phyloP scores from a whole-genome alignment of 2,888 invertebrate genomes.

The Cartodere bifasciata region DNA sequence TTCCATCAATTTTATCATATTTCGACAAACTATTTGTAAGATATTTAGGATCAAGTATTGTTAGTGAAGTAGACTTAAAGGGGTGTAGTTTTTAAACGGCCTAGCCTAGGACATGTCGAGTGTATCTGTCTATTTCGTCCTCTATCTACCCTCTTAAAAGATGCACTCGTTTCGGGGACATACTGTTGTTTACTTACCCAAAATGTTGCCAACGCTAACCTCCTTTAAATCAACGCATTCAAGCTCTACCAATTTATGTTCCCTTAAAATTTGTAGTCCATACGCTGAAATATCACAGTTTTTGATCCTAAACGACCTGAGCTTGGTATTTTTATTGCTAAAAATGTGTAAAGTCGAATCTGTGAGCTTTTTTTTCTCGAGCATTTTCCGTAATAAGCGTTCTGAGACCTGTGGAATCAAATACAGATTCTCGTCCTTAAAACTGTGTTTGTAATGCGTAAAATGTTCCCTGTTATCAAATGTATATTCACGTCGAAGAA shows the following conservation, averaged over 20 bases:
- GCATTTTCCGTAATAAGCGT: conserved; percentile 39
- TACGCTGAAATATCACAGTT: conserved; percentile 44
- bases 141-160: no score
- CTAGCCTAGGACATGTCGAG: no score
- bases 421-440: conserved; percentile 42
- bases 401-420: conserved; percentile 46
- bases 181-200: conserved; percentile 18
- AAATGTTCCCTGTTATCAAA: conserved; percentile 3
- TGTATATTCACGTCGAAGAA: conserved; percentile 22
- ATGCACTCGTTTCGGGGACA: no score
- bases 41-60: no score
- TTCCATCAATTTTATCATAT: no score
- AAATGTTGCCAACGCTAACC: conserved; percentile 39
- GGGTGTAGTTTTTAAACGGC: no score
- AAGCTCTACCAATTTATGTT: conserved; percentile 49
- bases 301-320: conserved; percentile 45
- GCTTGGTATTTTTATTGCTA: conserved; percentile 43
- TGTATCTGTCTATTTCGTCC: no score
- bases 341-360: conserved; percentile 50
- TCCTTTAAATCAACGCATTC: conserved; percentile 47
- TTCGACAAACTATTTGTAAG: no score
- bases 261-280: conserved; percentile 45
- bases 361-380: conserved; percentile 43
- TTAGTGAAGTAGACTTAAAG: no score
- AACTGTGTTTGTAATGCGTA: conserved; percentile 23